phyloP scores from a whole-genome alignment of 2,888 invertebrate genomes.

The Cataglyphis livida region DNA sequence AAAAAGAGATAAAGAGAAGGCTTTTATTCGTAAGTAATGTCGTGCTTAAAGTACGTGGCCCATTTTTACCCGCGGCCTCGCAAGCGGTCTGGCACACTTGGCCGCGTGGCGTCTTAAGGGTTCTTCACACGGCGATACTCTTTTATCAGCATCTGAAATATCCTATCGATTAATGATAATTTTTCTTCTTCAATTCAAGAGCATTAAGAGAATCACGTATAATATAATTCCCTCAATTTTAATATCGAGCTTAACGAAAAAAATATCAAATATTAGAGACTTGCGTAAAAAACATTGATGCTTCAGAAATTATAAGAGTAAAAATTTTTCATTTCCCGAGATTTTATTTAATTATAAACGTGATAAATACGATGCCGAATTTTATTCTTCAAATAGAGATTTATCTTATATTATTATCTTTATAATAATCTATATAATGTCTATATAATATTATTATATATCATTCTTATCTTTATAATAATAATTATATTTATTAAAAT shows the following conservation, averaged over 20 bases:
- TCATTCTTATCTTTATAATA: too few relatives aligned
- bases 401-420: too few relatives aligned
- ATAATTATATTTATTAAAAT: too few relatives aligned
- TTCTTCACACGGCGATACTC: slow-evolving; percentile 17
- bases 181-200: not conserved
- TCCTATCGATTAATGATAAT: not conserved
- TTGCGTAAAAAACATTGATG: not conserved
- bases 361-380: not conserved
- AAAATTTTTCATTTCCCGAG: not conserved
- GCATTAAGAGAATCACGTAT: not conserved
- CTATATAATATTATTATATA: too few relatives aligned
- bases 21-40: slow-evolving; percentile 27
- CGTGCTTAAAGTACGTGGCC: slow-evolving; percentile 21
- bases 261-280: not conserved
- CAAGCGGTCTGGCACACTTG: slow-evolving; percentile 46
- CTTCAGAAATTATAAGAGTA: not conserved
- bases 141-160: not conserved
- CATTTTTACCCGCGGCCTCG: slow-evolving; percentile 45
- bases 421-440: too few relatives aligned
- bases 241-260: not conserved
- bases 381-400: not conserved
- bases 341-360: not conserved
- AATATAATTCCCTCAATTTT: not conserved
- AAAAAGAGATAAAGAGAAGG: slow-evolving; percentile 7
- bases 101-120: slow-evolving; percentile 37